Conservation (phyloP, 2,113 vertebrate species). For the Chamaetylas fuelleborni region DNA sequence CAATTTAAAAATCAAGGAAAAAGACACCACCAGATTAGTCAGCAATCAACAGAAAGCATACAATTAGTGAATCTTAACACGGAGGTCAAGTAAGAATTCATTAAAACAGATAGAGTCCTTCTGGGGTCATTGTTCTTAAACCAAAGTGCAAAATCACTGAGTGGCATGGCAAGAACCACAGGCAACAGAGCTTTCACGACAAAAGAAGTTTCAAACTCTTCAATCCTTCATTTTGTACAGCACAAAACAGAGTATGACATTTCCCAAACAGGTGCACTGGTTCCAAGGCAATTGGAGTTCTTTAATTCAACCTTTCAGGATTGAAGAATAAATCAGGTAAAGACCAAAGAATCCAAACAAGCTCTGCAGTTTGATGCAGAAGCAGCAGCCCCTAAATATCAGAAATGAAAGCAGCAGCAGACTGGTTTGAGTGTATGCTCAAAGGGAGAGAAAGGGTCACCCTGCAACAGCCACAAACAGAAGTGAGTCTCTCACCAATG, state of each 20-base stretch:
- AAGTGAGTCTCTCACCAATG: not conserved
- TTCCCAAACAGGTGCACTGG: constrained; percentile 15
- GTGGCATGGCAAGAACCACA: constrained; percentile 40
- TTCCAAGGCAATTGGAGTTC: not conserved
- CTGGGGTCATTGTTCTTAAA: constrained; percentile 28
- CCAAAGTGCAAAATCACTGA: constrained; percentile 46
- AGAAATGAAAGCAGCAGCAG: constrained; percentile 12
- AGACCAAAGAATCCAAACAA: constrained; percentile 33
- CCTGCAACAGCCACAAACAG: not conserved
- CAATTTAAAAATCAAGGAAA: constrained; percentile 76
- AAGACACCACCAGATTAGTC: constrained; percentile 77
- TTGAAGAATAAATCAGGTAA: constrained; percentile 25
- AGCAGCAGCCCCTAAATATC: not conserved
- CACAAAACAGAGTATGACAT: not conserved
- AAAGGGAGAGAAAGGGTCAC: not conserved
- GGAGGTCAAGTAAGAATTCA: constrained; percentile 43
- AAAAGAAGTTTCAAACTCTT: constrained; percentile 42
- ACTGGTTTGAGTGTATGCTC: not conserved
- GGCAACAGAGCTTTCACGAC: constrained; percentile 35
- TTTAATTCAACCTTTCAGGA: constrained; percentile 37
- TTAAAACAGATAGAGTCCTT: constrained; percentile 8
- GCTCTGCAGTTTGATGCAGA: constrained; percentile 10
- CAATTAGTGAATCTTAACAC: constrained; percentile 68
- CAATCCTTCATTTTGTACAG: constrained; percentile 40
- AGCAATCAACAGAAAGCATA: constrained; percentile 69